Conservation (phyloP, 1,140 invertebrate species). For the Drosophila pachea region DNA sequence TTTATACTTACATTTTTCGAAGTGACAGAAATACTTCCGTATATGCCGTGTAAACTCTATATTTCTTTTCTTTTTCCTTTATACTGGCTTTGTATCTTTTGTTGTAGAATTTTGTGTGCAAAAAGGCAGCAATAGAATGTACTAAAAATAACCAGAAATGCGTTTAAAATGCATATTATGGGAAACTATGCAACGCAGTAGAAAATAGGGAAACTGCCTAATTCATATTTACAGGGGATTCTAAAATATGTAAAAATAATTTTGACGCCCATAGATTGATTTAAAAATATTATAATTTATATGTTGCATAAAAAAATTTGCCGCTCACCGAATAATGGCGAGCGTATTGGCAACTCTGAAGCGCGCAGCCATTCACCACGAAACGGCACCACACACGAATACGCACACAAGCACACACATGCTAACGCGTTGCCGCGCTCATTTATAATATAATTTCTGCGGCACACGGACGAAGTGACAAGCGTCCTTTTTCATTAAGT, state of each 20-base stretch:
- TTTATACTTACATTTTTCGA: constrained; percentile 57
- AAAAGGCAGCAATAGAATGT: constrained; percentile 30
- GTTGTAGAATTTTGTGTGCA: constrained; percentile 54
- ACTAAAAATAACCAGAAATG: constrained; percentile 19
- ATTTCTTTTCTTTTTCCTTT: constrained; percentile 40
- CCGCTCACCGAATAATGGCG: neutral
- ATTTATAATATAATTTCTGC: constrained; percentile 44
- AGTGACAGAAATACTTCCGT: constrained; percentile 61
- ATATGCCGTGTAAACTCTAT: constrained; percentile 46
- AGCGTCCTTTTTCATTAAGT: constrained; percentile 35
- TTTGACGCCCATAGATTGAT: neutral
- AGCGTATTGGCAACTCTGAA: constrained; percentile 3
- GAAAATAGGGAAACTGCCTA: neutral
- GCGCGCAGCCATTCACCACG: constrained; percentile 19
- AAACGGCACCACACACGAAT: constrained; percentile 1
- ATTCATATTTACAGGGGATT: neutral
- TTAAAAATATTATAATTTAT: neutral
- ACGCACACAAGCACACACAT: constrained; percentile 1
- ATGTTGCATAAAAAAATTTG: neutral
- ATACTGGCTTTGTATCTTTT: constrained; percentile 53
- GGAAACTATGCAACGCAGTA: neutral
- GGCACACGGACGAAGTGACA: constrained; percentile 21
- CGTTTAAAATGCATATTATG: constrained; percentile 8
- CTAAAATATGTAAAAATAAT: neutral
- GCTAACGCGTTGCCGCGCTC: constrained; percentile 39